A percentile compares a stretch with the other conserved stretches of the same genome.
Conservation (phyloP, 1,140 invertebrate genomes). For the Brevipalpus yothersi region DNA sequence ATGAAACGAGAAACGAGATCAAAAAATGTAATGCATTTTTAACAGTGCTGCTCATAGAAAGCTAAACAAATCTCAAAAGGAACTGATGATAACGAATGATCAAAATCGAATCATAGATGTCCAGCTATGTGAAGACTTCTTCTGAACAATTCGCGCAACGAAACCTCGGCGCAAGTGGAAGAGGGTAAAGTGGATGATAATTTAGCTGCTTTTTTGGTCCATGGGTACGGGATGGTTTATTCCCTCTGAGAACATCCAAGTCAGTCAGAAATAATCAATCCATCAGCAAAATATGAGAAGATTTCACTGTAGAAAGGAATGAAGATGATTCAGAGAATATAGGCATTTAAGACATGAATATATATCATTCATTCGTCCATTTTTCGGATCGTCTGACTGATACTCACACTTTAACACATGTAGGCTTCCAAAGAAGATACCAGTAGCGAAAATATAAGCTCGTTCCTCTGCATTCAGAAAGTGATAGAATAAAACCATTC, state of each 20-base stretch:
- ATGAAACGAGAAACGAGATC: too few species aligned
- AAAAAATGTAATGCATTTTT: too few species aligned
- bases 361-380: too few species aligned
- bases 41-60: too few species aligned
- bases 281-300: constrained; percentile 37
- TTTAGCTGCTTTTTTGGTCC: constrained; percentile 35
- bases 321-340: too few species aligned
- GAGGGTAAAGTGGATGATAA: constrained; percentile 52
- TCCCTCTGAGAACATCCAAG: constrained; percentile 18
- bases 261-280: constrained; percentile 49
- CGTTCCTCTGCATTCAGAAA: constrained; percentile 39
- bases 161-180: constrained; percentile 85
- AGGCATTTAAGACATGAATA: too few species aligned
- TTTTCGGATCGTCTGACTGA: too few species aligned
- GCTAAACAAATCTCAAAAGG: too few species aligned
- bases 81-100: too few species aligned
- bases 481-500: constrained; percentile 37
- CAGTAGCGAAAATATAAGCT: constrained; percentile 12
- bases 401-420: constrained; percentile 11
- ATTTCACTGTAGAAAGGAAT: too few species aligned
- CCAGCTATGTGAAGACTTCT: too few species aligned
- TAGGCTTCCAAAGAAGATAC: constrained; percentile 11
- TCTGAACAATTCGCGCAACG: constrained; percentile 39
- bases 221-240: constrained; percentile 6
- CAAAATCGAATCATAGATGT: too few species aligned